phyloP scores from a whole-genome alignment of 2,888 invertebrate genomes.

The Acronicta aceris region DNA sequence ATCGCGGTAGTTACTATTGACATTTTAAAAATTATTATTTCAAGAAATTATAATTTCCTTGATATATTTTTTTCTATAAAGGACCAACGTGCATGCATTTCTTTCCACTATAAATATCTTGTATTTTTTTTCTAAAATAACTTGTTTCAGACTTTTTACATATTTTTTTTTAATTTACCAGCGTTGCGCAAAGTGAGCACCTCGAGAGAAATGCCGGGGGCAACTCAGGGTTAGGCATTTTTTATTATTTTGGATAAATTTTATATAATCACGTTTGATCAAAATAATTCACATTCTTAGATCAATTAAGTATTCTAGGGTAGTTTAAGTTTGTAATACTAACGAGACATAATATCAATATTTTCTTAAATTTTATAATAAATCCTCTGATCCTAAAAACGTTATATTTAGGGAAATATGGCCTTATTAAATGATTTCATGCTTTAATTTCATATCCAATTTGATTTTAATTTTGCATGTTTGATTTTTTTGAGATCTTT shows the following conservation, averaged over 20 bases:
- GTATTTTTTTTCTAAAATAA: conserved; percentile 39
- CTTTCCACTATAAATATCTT: conserved; percentile 16
- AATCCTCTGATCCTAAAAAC: not conserved
- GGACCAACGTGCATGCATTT: conserved; percentile 14
- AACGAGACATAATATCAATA: no score
- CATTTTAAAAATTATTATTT: not conserved
- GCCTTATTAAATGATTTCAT: no score
- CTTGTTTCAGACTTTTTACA: conserved; percentile 43
- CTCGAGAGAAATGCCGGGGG: conserved; percentile 52
- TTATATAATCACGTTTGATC: not conserved
- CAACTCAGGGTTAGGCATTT: conserved; percentile 46
- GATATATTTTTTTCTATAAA: not conserved
- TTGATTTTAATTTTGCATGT: not conserved
- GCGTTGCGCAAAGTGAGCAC: conserved; percentile 51
- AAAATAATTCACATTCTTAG: not conserved
- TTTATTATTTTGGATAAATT: conserved; percentile 41
- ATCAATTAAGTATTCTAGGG: not conserved
- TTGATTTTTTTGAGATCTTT: not conserved
- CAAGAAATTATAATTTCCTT: no score
- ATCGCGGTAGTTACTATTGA: no score
- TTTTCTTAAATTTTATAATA: not conserved
- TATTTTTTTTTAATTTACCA: conserved; percentile 45
- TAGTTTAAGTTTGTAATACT: not conserved
- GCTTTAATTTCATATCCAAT: no score
- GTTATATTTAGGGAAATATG: not conserved